Conservation (phyloP, 1,140 invertebrate species). For the Idris sp. region DNA sequence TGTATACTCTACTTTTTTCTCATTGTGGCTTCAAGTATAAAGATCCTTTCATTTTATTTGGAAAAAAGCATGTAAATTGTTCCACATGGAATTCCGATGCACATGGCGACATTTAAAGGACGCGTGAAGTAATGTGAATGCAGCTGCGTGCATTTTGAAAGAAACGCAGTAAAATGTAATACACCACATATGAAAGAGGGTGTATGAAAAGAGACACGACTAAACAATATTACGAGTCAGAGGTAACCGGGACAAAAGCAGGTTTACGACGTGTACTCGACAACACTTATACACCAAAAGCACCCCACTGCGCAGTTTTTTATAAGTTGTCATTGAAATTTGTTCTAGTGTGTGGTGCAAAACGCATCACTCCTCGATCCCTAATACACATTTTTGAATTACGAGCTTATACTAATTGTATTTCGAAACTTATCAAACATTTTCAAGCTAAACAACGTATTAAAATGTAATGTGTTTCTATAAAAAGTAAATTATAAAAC, state of each 20-base stretch:
- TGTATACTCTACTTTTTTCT: no score
- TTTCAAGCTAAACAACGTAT: no score
- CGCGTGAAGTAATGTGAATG: constrained; percentile 28
- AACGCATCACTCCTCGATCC: constrained; percentile 36
- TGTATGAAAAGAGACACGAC: constrained; percentile 50
- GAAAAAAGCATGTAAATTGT: constrained; percentile 30
- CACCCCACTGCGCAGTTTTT: constrained; percentile 21
- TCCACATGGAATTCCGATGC: constrained; percentile 35
- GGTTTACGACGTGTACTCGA: constrained; percentile 50
- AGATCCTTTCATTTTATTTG: background rate
- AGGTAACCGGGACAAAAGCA: constrained; percentile 51
- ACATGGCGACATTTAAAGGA: constrained; percentile 30
- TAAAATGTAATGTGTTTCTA: no score
- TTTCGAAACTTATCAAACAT: no score
- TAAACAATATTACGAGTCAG: constrained; percentile 48
- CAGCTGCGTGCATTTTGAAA: constrained; percentile 46
- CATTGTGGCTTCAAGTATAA: no score
- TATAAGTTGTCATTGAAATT: constrained; percentile 57
- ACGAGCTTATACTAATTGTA: no score
- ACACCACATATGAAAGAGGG: constrained; percentile 36
- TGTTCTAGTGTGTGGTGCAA: constrained; percentile 49
- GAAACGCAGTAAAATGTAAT: constrained; percentile 48
- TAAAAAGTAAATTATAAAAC: no score
- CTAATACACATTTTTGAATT: no score
- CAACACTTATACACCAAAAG: constrained; percentile 44